Evolutionary conservation across 1,140 invertebrate species (phyloP), one percentile per base, ranked within the genome.

Genomic region (Micrasema longulum): DNA sequence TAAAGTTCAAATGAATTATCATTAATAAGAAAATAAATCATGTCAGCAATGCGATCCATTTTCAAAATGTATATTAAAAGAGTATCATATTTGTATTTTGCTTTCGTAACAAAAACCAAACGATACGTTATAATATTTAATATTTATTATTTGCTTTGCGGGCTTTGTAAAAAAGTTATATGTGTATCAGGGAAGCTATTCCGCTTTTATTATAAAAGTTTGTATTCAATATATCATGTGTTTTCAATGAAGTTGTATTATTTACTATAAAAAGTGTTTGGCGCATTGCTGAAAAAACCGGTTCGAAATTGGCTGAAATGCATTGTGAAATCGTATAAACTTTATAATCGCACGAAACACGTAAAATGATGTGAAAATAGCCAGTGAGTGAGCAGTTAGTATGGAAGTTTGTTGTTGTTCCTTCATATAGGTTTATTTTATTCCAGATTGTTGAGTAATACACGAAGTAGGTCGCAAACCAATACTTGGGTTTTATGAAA

Each of bases 371-470:
- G 20, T 52, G 16, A 52, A 52, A 52, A 22, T 23, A 52, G 20
- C 48, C 48, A 52, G 48, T 4, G 48, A 52, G 48, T 20, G 16
- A 22, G 12, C 16, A 4, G 48, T 23, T 52, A 23, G 11, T 18
- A 10, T 7, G 23, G 2, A 52, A 52, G 5, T 52, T 52, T 52
- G 50, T 23, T 36, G 48, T 41, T 55, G 35, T 57, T 55, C 55
- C 36, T 57, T 41, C 23, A 23, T 12, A 35, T 35, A 69, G 14
- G 66, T 38, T 69, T 57, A 69, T 69, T 55, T 69, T 41, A 55
- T 69, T 69, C 66, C 48, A 55, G 66, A 38, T 57, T 69, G 66
- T 69, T 55, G 38, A 36, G 52, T 36, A 55, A 57, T 41, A 14
- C 35, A 26, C 38, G 41, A 64, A 36, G 43, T 69, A 23, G 66